Percentiles rank a stretch among this genome's conserved stretches.
Evolutionary conservation across 2,888 invertebrate species (phyloP).

Genomic region (Melieria omissa): DNA sequence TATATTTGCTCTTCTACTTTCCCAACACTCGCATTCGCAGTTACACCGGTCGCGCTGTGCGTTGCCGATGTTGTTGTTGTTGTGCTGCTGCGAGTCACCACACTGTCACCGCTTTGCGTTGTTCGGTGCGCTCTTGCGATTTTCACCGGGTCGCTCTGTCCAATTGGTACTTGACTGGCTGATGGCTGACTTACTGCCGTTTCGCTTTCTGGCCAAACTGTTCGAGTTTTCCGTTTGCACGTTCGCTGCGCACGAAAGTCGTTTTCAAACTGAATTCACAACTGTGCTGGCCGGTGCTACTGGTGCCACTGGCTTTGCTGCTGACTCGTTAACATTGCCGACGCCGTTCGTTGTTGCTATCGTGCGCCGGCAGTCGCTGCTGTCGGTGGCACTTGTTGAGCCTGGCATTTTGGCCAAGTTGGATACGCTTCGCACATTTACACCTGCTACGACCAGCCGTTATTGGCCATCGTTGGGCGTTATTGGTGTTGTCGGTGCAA

Average conservation of each 20-base stretch:
- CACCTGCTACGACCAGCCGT: no score
- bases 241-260: slow-evolving; percentile 60
- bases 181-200: slow-evolving; percentile 12
- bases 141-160: neutral
- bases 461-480: no score
- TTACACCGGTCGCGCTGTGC: neutral
- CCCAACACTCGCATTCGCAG: neutral
- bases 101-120: no score
- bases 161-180: neutral
- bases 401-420: no score
- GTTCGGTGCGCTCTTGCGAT: no score
- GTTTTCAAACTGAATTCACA: slow-evolving; percentile 54
- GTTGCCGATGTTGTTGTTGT: neutral
- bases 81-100: no score
- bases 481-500: slow-evolving; percentile 11
- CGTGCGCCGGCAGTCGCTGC: no score
- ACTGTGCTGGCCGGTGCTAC: slow-evolving; percentile 7
- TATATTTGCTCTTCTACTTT: slow-evolving; percentile 31
- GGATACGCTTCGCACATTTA: no score
- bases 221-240: slow-evolving; percentile 45
- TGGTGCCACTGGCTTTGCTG: slow-evolving; percentile 30
- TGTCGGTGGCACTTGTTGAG: no score
- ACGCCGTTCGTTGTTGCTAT: no score
- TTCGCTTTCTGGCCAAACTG: slow-evolving; percentile 7
- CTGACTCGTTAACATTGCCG: neutral